Evolutionary conservation across 1,140 invertebrate species (phyloP), one percentile per base, ranked within the genome.

Genomic region (Heliothis subflexa): DNA sequence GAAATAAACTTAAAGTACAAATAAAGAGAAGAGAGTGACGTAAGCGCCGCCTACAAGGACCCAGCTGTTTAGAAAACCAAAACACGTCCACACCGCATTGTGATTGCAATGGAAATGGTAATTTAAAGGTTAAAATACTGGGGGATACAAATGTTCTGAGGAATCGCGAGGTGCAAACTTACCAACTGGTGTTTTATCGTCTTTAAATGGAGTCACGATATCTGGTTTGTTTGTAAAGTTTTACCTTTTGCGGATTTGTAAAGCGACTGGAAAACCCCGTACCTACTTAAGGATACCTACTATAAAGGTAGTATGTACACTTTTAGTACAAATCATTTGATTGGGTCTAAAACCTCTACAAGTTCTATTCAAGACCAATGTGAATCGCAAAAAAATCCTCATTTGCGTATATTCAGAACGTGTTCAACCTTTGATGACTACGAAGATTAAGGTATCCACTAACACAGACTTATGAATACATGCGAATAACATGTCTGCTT

Each of bases 21-120:
- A 14, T 16, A n/a, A 16, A 47, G 11, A 4, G 13, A 4, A 3
- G 7, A n/a, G 61, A 40, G 33, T 71, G 68, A 71, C 68, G 68
- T 71, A 54, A 71, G n/a, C 21, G 18, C 49, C 13, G 33, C 55
- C 28, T 18, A 59, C 71, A 73, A 73, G 18, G 71, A 61, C 71
- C 52, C 55, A 21, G 11, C 40, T 18, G n/a, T 59, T 73, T 49
- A 73, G 40, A 47, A 59, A 73, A 59, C 55, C 71, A 47, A 73
- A 73, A 73, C 71, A 73, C 40, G 71, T 73, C 71, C 16, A 18
- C 18, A 10, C 13, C 71, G 68, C 21, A 59, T 73, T 59, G 71
- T 59, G 55, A 59, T 59, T 47, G 71, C 54, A 73, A 73, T 73
- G 59, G 71, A 73, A 73, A 73, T 73, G 55, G 54, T 59, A 73